phyloP scores from a whole-genome alignment of 1,140 invertebrate genomes.

The Eubasilissa regina region DNA sequence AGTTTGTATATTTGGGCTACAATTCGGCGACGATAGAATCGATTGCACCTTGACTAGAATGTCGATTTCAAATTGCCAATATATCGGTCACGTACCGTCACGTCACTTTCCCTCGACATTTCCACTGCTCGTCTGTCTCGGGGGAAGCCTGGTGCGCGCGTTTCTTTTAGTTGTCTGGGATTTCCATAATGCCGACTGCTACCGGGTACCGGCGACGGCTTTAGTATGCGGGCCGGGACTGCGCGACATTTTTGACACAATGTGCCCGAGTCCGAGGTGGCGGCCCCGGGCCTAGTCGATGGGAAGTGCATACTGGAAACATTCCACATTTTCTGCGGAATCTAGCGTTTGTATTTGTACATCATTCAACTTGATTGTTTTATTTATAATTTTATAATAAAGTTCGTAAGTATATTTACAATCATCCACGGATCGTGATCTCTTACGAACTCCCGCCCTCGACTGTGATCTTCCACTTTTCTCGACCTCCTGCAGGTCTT shows the following conservation, averaged over 20 bases:
- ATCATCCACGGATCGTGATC: too few relatives aligned
- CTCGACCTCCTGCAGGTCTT: too few relatives aligned
- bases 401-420: too few relatives aligned
- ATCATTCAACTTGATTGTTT: too few relatives aligned
- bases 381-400: too few relatives aligned
- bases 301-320: too few relatives aligned
- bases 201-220: background rate
- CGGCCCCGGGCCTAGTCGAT: too few relatives aligned
- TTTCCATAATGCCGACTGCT: background rate
- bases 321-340: too few relatives aligned
- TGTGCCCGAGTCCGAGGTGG: background rate
- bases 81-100: conserved; percentile 23
- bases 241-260: background rate
- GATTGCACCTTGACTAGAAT: background rate
- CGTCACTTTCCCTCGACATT: conserved; percentile 30
- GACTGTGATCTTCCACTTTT: too few relatives aligned
- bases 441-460: too few relatives aligned
- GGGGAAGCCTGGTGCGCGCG: background rate
- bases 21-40: background rate
- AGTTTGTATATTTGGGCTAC: background rate
- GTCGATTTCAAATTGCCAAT: conserved; percentile 29
- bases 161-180: too few relatives aligned
- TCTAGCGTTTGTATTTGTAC: too few relatives aligned
- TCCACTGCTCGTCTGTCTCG: conserved; percentile 3
- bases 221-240: background rate